Conservation (phyloP, 2,888 invertebrate genomes). For the Rambutsinella grinnellia region DNA sequence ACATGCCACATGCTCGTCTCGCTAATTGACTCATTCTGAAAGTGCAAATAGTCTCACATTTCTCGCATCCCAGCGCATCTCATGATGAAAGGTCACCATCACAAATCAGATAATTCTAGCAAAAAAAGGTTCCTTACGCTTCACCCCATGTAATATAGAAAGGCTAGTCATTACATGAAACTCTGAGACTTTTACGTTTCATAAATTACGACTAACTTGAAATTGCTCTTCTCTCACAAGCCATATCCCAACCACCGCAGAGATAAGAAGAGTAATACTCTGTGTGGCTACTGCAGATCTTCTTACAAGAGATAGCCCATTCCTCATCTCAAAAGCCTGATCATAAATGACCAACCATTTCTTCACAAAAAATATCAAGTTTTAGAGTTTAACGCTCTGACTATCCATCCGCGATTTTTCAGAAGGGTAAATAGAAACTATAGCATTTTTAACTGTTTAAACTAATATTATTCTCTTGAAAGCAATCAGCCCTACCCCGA, state of each 20-base stretch:
- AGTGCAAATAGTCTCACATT: not conserved
- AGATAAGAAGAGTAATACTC: too few relatives aligned
- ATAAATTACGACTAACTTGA: constrained; percentile 41
- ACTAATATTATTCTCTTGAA: not conserved
- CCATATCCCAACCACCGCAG: not conserved
- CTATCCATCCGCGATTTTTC: too few relatives aligned
- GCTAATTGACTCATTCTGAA: constrained; percentile 52
- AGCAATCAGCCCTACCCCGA: not conserved
- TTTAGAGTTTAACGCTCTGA: too few relatives aligned
- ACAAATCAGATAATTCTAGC: constrained; percentile 4
- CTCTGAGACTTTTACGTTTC: constrained; percentile 49
- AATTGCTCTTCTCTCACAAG: constrained; percentile 19
- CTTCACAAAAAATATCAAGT: too few relatives aligned
- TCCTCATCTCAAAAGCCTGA: constrained; percentile 6
- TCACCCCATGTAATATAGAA: not conserved
- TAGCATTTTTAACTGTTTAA: not conserved
- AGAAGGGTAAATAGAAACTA: too few relatives aligned
- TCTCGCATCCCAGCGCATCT: not conserved
- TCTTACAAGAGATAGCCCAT: not conserved
- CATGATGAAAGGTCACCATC: constrained; percentile 39
- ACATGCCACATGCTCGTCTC: constrained; percentile 43
- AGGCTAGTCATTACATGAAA: not conserved
- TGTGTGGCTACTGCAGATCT: not conserved
- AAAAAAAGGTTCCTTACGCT: not conserved
- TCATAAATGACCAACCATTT: constrained; percentile 22